phyloP scores from a whole-genome alignment of 1,140 invertebrate genomes.

The Tribolium castaneum region DNA sequence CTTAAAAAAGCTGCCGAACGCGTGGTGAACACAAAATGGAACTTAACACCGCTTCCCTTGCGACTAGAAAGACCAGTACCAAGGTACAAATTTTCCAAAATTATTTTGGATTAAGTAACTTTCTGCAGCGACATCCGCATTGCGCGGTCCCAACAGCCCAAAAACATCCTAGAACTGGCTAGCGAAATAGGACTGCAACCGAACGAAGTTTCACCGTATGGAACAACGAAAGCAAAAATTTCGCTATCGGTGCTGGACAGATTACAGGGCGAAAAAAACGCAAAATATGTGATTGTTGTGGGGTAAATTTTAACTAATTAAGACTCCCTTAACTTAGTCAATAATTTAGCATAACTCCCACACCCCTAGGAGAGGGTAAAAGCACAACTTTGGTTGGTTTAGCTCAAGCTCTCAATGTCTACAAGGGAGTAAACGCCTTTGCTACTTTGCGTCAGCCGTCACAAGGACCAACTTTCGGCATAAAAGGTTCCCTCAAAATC shows the following conservation, averaged over 20 bases:
- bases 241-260: conserved; percentile 84
- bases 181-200: conserved; percentile 86
- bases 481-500: conserved; percentile 81
- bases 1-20: conserved; percentile 73
- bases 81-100: conserved; percentile 65
- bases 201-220: conserved; percentile 90
- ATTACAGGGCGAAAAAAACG: conserved; percentile 75
- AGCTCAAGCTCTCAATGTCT: conserved; percentile 90
- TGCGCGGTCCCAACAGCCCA: conserved; percentile 88
- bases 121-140: conserved; percentile 88
- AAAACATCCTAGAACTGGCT: conserved; percentile 82
- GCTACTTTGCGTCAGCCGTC: conserved; percentile 97
- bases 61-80: conserved; percentile 75
- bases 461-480: conserved; percentile 99
- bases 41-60: conserved; percentile 72
- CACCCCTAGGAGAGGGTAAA: conserved; percentile 97
- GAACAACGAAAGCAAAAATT: conserved; percentile 95
- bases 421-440: conserved; percentile 88
- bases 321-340: background rate
- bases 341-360: conserved; percentile 88
- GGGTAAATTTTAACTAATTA: conserved; percentile 71
- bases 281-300: conserved; percentile 95
- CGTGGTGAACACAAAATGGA: conserved; percentile 72
- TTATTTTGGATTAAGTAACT: background rate
- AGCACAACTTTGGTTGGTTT: conserved; percentile 96